A percentile compares a stretch with the other conserved stretches of the same genome.
phyloP scores from a whole-genome alignment of 2,797 vertebrate species.

The Remorina albescens region DNA sequence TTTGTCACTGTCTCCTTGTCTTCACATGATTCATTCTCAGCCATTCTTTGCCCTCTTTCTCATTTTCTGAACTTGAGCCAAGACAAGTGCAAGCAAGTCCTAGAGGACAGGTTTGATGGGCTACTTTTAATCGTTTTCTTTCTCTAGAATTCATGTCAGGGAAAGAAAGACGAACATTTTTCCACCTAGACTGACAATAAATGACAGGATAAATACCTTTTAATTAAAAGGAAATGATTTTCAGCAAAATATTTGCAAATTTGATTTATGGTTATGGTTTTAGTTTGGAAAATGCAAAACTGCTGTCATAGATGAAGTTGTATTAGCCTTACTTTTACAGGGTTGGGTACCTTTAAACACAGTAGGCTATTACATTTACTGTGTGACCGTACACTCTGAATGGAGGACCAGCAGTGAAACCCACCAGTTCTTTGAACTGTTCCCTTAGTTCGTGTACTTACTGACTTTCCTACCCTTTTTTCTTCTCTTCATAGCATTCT shows the following conservation, averaged over 20 bases:
- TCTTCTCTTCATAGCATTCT: conserved; percentile 62
- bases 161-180: conserved; percentile 25
- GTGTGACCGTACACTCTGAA: conserved; percentile 9
- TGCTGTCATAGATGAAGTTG: background rate
- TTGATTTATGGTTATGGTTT: background rate
- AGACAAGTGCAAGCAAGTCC: conserved; percentile 81
- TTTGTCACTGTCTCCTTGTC: conserved; percentile 82
- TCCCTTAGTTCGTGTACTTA: conserved; percentile 43
- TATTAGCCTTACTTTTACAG: conserved; percentile 12
- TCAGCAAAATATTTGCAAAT: background rate
- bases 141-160: conserved; percentile 19
- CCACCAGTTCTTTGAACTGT: conserved; percentile 39
- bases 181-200: conserved; percentile 15
- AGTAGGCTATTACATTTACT: conserved; percentile 32
- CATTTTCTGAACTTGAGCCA: conserved; percentile 65
- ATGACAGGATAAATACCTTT: background rate
- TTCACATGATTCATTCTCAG: conserved; percentile 75
- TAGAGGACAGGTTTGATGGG: conserved; percentile 75
- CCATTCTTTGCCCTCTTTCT: conserved; percentile 62
- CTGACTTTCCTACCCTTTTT: conserved; percentile 45
- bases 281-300: background rate
- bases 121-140: conserved; percentile 79
- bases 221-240: background rate
- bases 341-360: conserved; percentile 41
- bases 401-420: conserved; percentile 24